Conservation (phyloP, 2,797 vertebrate species). For the Aplochiton taeniatus region DNA sequence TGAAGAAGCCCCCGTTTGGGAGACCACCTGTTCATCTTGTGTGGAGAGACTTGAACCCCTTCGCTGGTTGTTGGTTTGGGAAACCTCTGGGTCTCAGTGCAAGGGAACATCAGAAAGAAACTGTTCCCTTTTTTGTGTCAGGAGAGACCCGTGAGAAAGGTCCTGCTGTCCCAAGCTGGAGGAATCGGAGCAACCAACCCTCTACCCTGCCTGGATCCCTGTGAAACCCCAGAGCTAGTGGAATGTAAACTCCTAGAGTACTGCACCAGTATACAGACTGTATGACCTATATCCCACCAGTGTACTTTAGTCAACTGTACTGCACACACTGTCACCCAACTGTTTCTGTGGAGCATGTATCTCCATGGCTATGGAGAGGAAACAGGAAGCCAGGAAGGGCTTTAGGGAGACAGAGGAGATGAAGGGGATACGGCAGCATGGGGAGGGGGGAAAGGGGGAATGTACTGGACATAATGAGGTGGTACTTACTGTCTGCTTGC, state of each 20-base stretch:
- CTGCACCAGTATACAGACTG: conserved; percentile 69
- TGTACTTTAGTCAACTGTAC: conserved; percentile 55
- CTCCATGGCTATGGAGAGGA: conserved; percentile 54
- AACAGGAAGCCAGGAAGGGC: conserved; percentile 17
- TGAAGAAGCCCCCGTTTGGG: conserved; percentile 35
- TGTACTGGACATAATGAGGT: conserved; percentile 72
- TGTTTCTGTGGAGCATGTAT: conserved; percentile 41
- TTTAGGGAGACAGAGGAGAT: conserved; percentile 1
- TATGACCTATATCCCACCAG: conserved; percentile 66
- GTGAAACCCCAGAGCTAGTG: conserved; percentile 67
- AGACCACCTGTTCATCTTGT: conserved; percentile 39
- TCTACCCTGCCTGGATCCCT: conserved; percentile 3
- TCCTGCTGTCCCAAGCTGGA: background rate
- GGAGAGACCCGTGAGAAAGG: background rate
- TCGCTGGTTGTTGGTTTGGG: conserved; percentile 45
- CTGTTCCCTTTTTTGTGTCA: background rate
- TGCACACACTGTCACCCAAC: conserved; percentile 62
- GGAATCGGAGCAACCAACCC: background rate
- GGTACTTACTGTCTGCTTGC: conserved; percentile 63
- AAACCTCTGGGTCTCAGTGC: conserved; percentile 39
- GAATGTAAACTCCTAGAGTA: conserved; percentile 71
- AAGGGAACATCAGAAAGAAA: background rate
- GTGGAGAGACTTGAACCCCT: conserved; percentile 41
- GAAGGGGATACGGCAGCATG: conserved; percentile 9
- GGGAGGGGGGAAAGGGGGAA: conserved; percentile 54